A percentile compares a stretch with the other conserved stretches of the same genome.
phyloP scores from a whole-genome alignment of 2,888 invertebrate genomes.

The Oasisia sp. region DNA sequence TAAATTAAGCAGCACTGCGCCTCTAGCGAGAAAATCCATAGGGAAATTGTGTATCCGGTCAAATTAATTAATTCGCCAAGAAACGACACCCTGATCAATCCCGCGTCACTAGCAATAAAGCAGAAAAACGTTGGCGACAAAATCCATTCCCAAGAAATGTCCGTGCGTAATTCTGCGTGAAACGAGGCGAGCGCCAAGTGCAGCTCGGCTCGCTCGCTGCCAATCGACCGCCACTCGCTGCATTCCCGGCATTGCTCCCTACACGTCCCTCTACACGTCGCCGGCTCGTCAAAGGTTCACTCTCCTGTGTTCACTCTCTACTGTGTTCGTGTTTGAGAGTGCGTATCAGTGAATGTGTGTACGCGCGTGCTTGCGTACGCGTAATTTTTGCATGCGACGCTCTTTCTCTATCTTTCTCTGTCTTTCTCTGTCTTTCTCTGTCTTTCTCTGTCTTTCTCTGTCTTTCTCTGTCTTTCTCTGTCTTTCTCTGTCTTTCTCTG shows the following conservation, averaged over 20 bases:
- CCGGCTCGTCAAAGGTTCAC: neutral
- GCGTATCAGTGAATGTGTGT: neutral
- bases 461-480: too few relatives aligned
- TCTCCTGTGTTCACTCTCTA: neutral
- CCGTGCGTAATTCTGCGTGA: neutral
- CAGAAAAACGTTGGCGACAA: neutral
- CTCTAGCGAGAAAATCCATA: slow-evolving; percentile 1
- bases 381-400: too few relatives aligned
- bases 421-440: too few relatives aligned
- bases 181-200: neutral
- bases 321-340: neutral
- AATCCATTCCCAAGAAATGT: slow-evolving; percentile 1
- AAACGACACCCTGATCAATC: neutral
- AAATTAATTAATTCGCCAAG: neutral
- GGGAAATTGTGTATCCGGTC: neutral
- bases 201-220: neutral
- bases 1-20: neutral
- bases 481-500: too few relatives aligned
- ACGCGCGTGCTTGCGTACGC: neutral
- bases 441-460: too few relatives aligned
- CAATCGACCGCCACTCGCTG: neutral
- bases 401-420: too few relatives aligned
- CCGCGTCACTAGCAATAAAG: neutral
- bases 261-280: neutral
- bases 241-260: neutral